Conservation (phyloP, 2,888 invertebrate species). For the Tolmerus cingulatus region DNA sequence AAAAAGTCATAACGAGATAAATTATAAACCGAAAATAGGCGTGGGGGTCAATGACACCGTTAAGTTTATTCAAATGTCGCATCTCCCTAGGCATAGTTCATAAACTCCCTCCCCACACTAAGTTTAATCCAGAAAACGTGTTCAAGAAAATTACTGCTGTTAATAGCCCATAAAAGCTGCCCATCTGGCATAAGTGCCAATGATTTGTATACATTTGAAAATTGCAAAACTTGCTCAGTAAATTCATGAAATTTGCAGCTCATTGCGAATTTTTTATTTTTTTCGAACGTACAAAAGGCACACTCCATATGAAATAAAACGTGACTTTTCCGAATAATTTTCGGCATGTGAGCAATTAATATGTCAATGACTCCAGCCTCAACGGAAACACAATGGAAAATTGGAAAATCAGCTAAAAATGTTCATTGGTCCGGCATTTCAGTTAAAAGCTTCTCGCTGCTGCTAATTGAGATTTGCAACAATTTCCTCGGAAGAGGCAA, state of each 20-base stretch:
- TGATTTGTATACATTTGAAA: constrained; percentile 4
- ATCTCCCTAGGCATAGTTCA: not conserved
- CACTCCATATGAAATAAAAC: constrained; percentile 7
- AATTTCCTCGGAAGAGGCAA: not conserved
- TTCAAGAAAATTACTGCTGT: not conserved
- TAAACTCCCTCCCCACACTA: not conserved
- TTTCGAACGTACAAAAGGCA: not conserved
- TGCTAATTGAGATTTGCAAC: not conserved
- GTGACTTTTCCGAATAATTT: constrained; percentile 27
- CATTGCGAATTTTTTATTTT: not conserved
- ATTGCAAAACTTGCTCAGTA: not conserved
- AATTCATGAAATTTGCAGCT: not conserved
- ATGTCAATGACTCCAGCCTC: constrained; percentile 2
- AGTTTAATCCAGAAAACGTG: not conserved
- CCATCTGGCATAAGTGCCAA: not conserved
- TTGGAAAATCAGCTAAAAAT: constrained; percentile 11
- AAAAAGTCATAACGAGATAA: not conserved
- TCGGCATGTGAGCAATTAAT: constrained; percentile 15
- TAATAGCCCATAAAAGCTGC: not conserved
- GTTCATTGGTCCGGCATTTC: not conserved
- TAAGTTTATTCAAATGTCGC: not conserved
- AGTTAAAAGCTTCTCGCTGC: not conserved
- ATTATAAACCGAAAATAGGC: not conserved
- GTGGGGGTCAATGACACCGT: not conserved
- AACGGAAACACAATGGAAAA: constrained; percentile 26